Evolutionary conservation across 2,113 vertebrate genomes (phyloP).

Genomic region (Myiopsitta monachus): DNA sequence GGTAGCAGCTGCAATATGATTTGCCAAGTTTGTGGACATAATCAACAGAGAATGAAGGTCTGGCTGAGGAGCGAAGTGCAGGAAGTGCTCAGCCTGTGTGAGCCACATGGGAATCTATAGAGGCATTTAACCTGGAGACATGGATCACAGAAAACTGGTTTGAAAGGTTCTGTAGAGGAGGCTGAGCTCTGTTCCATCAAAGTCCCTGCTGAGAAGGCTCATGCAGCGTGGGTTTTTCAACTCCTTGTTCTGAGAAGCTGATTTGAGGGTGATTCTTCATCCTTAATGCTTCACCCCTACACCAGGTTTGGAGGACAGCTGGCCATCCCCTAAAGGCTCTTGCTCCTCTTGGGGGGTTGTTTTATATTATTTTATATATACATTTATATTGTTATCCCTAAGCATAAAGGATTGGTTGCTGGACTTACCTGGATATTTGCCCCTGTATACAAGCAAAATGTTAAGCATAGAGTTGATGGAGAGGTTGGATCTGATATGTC

Average conservation of each 20-base stretch:
- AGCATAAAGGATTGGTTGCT: background rate
- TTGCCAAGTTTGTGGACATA: conserved; percentile 2
- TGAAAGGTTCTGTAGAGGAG: background rate
- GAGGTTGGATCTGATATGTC: background rate
- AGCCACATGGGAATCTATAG: background rate
- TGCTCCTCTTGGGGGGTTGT: background rate
- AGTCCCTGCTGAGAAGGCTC: background rate
- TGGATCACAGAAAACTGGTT: background rate
- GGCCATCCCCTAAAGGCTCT: background rate
- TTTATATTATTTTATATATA: rapidly evolving
- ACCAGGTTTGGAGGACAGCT: background rate
- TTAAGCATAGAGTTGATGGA: background rate
- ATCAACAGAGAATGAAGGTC: background rate
- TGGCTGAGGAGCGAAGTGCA: background rate
- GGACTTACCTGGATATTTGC: background rate
- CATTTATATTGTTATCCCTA: background rate
- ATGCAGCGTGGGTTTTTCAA: background rate
- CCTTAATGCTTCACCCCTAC: background rate
- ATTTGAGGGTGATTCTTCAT: background rate
- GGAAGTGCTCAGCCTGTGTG: background rate
- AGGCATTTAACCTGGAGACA: rapidly evolving
- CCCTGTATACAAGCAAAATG: background rate
- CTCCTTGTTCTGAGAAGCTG: background rate
- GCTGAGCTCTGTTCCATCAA: background rate
- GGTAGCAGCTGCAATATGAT: background rate